Percentiles rank a stretch among this genome's conserved stretches.
phyloP scores from a whole-genome alignment of 2,113 vertebrate species.

The Ageneiosus marmoratus region DNA sequence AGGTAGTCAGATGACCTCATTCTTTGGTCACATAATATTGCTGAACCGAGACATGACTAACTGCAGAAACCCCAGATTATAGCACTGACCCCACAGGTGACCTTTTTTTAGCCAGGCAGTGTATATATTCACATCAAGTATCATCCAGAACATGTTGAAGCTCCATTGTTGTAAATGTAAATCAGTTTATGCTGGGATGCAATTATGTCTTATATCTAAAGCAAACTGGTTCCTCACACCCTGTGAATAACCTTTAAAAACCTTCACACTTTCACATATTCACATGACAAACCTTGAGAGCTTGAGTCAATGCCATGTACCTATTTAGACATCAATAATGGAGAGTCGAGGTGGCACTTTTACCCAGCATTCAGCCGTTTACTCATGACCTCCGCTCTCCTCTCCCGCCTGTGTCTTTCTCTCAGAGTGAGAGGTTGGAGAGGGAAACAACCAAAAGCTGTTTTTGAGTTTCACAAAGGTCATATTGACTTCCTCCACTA shows the following conservation, averaged over 20 bases:
- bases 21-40: too few relatives aligned
- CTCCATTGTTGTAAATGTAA: background rate
- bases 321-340: constrained; percentile 21
- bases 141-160: background rate
- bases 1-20: too few relatives aligned
- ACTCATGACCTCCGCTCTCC: background rate
- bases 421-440: constrained; percentile 24
- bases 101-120: too few relatives aligned
- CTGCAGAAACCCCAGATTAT: too few relatives aligned
- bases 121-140: too few relatives aligned
- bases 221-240: background rate
- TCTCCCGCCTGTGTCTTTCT: background rate
- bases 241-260: constrained; percentile 6
- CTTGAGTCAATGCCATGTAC: background rate
- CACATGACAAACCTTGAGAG: constrained; percentile 11
- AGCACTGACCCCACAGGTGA: too few relatives aligned
- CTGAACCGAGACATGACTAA: too few relatives aligned
- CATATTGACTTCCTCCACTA: constrained; percentile 45
- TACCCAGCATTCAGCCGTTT: background rate
- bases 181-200: background rate
- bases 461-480: constrained; percentile 50
- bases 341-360: background rate
- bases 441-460: constrained; percentile 31
- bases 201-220: background rate
- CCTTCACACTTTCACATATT: constrained; percentile 25